Percentiles rank a stretch among this genome's conserved stretches.
Conservation (phyloP, 1,140 invertebrate genomes). For the Polypedilum pembai region DNA sequence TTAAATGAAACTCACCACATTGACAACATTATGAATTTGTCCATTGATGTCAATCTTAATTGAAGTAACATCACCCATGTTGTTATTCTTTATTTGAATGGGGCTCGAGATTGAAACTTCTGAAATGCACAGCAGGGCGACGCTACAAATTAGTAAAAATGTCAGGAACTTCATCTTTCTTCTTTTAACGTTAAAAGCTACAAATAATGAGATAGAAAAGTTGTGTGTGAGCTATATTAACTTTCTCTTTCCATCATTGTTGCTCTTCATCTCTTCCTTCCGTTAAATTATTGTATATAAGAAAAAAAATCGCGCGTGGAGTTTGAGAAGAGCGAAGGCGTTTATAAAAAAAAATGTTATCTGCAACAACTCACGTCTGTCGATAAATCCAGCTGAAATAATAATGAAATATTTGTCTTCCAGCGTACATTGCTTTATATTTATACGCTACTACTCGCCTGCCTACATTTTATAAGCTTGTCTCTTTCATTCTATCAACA, state of each 20-base stretch:
- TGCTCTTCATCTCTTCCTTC: not conserved
- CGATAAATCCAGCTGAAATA: slow-evolving; percentile 25
- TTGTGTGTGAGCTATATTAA: not conserved
- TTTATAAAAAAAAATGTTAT: not conserved
- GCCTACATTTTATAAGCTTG: slow-evolving; percentile 1
- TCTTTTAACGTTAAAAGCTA: not conserved
- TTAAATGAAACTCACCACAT: not conserved
- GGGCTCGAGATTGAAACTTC: not conserved
- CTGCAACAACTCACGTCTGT: slow-evolving; percentile 27
- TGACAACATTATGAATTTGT: not conserved
- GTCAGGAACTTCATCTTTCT: slow-evolving; percentile 22
- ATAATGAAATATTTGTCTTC: slow-evolving; percentile 27
- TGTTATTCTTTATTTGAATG: not conserved
- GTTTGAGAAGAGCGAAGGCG: not conserved
- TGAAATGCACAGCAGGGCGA: not conserved
- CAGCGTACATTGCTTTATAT: slow-evolving; percentile 12
- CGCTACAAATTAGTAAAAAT: slow-evolving; percentile 10
- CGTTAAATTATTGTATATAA: not conserved
- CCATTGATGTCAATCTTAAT: slow-evolving; percentile 15
- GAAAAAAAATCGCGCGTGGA: not conserved
- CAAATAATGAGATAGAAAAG: not conserved
- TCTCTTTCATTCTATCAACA: slow-evolving; percentile 8
- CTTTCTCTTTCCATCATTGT: not conserved
- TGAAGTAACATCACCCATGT: not conserved
- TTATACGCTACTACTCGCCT: not conserved